A percentile compares a stretch with the other conserved stretches of the same genome.
Conservation (phyloP, 2,797 vertebrate species). For the Picus viridis region DNA sequence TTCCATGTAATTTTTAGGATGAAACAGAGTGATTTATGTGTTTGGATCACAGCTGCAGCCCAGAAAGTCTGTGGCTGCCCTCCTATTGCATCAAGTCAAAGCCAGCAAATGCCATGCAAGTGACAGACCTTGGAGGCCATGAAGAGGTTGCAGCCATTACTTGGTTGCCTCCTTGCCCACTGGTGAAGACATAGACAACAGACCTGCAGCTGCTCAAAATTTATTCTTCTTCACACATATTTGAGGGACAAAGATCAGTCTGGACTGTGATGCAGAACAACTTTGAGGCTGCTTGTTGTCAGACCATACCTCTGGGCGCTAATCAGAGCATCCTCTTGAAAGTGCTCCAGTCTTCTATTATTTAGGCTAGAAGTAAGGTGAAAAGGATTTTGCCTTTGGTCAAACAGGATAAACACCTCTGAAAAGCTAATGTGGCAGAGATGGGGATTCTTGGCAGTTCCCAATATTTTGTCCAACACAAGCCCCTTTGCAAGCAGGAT, state of each 20-base stretch:
- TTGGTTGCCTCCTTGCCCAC: background rate
- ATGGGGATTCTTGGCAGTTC: background rate
- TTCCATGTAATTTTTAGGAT: background rate
- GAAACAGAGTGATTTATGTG: background rate
- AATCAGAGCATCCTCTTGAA: constrained; percentile 9
- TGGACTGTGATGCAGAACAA: background rate
- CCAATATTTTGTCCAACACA: background rate
- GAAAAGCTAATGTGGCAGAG: background rate
- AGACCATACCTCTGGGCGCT: background rate
- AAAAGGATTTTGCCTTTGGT: background rate
- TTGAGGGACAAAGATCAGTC: background rate
- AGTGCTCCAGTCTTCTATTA: background rate
- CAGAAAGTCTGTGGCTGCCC: background rate
- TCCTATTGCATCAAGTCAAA: background rate
- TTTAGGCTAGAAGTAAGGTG: background rate
- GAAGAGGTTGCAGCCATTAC: background rate
- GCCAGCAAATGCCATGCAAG: background rate
- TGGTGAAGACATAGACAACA: background rate
- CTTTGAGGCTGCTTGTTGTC: constrained; percentile 2
- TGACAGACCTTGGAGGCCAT: accelerated
- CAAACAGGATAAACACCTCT: background rate
- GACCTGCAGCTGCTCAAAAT: background rate
- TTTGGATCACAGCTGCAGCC: background rate
- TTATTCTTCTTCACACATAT: background rate
- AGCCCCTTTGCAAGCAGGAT: background rate